phyloP scores from a whole-genome alignment of 2,797 vertebrate species.

The Falco cherrug region DNA sequence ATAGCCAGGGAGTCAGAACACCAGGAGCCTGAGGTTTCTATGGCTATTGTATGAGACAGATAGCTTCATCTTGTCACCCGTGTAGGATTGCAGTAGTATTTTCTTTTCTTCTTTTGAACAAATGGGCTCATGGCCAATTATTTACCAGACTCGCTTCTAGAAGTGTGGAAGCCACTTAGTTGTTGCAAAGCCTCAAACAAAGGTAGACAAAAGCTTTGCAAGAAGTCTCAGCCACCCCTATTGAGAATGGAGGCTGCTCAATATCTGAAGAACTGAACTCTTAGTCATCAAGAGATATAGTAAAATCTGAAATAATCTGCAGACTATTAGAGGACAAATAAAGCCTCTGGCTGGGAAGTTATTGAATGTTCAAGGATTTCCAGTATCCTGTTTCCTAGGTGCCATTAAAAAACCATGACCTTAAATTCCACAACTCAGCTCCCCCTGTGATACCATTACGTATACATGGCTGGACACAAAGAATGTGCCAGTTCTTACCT shows the following conservation, averaged over 20 bases:
- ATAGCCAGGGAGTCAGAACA: not conserved
- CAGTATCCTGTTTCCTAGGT: not conserved
- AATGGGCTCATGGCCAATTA: not conserved
- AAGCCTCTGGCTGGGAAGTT: not conserved
- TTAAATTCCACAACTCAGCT: not conserved
- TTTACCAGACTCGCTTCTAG: not conserved
- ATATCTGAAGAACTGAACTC: not conserved
- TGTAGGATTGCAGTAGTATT: not conserved
- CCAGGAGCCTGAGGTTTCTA: not conserved
- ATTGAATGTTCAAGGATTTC: not conserved
- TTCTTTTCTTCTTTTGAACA: constrained; percentile 19
- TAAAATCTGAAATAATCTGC: constrained; percentile 1
- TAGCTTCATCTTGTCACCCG: not conserved
- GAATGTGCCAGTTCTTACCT: not conserved
- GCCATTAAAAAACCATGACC: not conserved
- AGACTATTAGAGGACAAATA: not conserved
- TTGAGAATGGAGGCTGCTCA: not conserved
- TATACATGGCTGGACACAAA: not conserved
- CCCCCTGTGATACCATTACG: not conserved
- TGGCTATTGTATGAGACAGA: not conserved
- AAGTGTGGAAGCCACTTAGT: not conserved
- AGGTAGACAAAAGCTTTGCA: constrained; percentile 6
- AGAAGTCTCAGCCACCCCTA: not conserved
- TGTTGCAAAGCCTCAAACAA: not conserved
- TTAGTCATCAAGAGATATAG: not conserved